These are phyloP conservation scores for Tringa solitaria DNA, from an alignment of 2,113 vertebrate species.

Conservation along the genomic window DNA sequence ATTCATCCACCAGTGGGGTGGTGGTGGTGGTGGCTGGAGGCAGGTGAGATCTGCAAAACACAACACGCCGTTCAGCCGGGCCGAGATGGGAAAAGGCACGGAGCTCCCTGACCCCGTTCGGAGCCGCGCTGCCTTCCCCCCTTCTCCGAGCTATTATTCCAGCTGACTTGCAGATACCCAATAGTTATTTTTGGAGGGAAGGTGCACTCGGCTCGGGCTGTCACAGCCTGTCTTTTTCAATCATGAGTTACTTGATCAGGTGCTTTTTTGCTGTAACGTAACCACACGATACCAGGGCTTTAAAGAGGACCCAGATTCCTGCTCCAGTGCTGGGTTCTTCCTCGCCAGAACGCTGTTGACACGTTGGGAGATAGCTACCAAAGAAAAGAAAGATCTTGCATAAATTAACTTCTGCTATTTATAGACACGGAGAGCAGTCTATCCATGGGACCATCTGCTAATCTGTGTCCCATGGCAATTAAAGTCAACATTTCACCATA, in stretches of 20 bases:
- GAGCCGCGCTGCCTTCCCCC: not conserved
- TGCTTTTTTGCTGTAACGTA: not conserved
- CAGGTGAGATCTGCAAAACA: not conserved
- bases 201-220: not conserved
- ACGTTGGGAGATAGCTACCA: not conserved
- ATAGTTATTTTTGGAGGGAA: constrained; percentile 18
- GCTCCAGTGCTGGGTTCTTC: not conserved
- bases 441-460: constrained; percentile 63
- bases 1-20: not conserved
- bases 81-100: accelerated
- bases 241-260: constrained; percentile 28
- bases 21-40: not conserved
- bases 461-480: constrained; percentile 56
- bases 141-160: constrained; percentile 22
- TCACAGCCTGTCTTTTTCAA: constrained; percentile 34
- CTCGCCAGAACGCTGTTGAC: constrained; percentile 9
- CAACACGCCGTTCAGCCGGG: not conserved
- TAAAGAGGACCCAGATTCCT: not conserved
- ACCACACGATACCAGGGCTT: not conserved
- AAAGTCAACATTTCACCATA: constrained; percentile 54
- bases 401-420: constrained; percentile 60
- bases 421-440: constrained; percentile 50
- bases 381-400: constrained; percentile 50
- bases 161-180: constrained; percentile 12
- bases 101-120: not conserved